Percentiles rank a stretch among this genome's conserved stretches.
Conservation (phyloP, 2,888 invertebrate species). For the Capitulum mitella region DNA sequence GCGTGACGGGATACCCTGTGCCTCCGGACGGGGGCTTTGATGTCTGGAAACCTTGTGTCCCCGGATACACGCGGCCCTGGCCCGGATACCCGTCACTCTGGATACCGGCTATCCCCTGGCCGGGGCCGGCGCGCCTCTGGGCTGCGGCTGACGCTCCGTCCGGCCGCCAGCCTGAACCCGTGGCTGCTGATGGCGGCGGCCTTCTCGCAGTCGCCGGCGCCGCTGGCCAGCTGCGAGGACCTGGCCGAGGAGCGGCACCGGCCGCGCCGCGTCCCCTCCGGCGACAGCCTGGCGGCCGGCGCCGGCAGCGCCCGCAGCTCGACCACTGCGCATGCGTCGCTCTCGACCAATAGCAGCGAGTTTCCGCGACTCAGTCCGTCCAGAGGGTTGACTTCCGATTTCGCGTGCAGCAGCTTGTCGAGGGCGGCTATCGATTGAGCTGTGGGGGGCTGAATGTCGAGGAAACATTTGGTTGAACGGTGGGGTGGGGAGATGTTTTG, state of each 20-base stretch:
- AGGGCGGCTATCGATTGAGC: too few species aligned
- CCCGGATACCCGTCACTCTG: too few species aligned
- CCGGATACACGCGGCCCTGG: too few species aligned
- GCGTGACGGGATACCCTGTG: too few species aligned
- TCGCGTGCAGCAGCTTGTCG: constrained; percentile 1
- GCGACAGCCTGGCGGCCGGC: not conserved
- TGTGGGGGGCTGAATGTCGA: too few species aligned
- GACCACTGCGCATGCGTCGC: not conserved
- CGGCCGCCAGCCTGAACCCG: not conserved
- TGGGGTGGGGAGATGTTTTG: too few species aligned
- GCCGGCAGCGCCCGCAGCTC: not conserved
- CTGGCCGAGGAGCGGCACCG: not conserved
- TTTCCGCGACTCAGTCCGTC: constrained; percentile 14
- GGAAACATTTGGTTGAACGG: too few species aligned
- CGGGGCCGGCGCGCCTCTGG: not conserved
- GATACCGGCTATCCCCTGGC: not conserved
- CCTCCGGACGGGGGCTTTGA: too few species aligned
- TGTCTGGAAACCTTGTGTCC: too few species aligned
- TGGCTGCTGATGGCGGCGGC: constrained; percentile 11
- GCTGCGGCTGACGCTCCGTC: not conserved
- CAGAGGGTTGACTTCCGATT: not conserved
- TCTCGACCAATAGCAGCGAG: constrained; percentile 5
- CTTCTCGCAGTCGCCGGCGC: not conserved
- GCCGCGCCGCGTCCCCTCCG: not conserved
- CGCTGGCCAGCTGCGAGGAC: not conserved